Percentiles rank a stretch among this genome's conserved stretches.
phyloP scores from a whole-genome alignment of 1,140 invertebrate genomes.

The Agraylea sexmaculata region DNA sequence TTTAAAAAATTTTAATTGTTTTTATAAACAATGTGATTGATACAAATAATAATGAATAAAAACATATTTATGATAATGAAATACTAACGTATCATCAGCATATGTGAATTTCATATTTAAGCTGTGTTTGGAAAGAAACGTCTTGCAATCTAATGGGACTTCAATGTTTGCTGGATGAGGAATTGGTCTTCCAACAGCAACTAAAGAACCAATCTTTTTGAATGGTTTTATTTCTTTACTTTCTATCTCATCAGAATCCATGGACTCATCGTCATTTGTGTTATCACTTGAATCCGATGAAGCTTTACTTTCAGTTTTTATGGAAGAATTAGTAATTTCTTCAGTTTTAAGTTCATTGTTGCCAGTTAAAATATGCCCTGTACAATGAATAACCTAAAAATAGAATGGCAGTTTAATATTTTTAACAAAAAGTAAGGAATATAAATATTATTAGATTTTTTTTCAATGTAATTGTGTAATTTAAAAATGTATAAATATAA shows the following conservation, averaged over 20 bases:
- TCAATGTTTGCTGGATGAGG: slow-evolving; percentile 90
- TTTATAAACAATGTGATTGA: background rate
- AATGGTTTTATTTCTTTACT: slow-evolving; percentile 16
- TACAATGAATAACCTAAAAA: slow-evolving; percentile 76
- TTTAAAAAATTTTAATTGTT: background rate
- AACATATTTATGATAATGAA: slow-evolving; percentile 5
- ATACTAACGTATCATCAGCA: slow-evolving; percentile 81
- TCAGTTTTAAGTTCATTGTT: slow-evolving; percentile 1
- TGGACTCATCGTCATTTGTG: slow-evolving; percentile 1
- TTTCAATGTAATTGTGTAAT: slow-evolving; percentile 4
- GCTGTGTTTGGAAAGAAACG: slow-evolving; percentile 83
- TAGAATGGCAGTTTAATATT: slow-evolving; percentile 6
- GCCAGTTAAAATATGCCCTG: slow-evolving; percentile 58
- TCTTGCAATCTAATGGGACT: slow-evolving; percentile 72
- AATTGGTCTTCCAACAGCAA: slow-evolving; percentile 77
- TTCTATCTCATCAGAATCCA: slow-evolving; percentile 19
- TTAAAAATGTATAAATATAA: slow-evolving; percentile 9
- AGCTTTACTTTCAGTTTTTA: slow-evolving; percentile 15
- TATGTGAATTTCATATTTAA: slow-evolving; percentile 92
- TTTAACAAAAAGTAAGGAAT: slow-evolving; percentile 5
- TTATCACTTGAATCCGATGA: slow-evolving; percentile 8
- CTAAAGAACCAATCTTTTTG: slow-evolving; percentile 43
- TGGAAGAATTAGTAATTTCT: slow-evolving; percentile 5
- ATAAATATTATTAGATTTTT: slow-evolving; percentile 2
- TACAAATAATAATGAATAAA: background rate